phyloP scores from a whole-genome alignment of 1,140 invertebrate species.

The Hycleus phaleratus region DNA sequence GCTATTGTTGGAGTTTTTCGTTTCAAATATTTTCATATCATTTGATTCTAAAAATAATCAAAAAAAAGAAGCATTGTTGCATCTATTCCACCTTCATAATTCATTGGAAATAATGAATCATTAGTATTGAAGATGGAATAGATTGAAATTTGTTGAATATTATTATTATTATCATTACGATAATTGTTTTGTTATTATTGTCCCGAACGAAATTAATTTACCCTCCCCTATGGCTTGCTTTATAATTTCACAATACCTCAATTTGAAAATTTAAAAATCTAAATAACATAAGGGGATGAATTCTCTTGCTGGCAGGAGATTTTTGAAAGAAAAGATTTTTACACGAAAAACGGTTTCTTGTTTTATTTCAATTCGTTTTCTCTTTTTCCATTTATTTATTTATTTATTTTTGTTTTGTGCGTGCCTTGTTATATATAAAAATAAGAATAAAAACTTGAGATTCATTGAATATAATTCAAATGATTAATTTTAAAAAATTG shows the following conservation, averaged over 20 bases:
- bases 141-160: slow-evolving; percentile 1
- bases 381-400: slow-evolving; percentile 19
- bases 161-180: background rate
- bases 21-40: slow-evolving; percentile 2
- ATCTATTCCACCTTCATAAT: slow-evolving; percentile 3
- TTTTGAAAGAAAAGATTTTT: background rate
- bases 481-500: background rate
- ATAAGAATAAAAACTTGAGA: slow-evolving; percentile 14
- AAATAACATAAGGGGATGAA: background rate
- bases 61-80: background rate
- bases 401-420: slow-evolving; percentile 25
- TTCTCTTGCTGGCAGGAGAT: slow-evolving; percentile 28
- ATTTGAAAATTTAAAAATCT: background rate
- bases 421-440: slow-evolving; percentile 30
- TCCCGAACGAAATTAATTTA: too few species aligned
- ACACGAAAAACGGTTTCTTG: slow-evolving; percentile 3
- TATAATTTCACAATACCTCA: background rate
- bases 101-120: slow-evolving; percentile 2
- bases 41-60: background rate
- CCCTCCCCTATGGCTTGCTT: too few species aligned
- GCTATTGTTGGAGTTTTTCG: slow-evolving; percentile 25
- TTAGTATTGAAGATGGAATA: slow-evolving; percentile 6
- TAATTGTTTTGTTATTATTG: background rate
- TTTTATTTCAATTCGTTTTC: slow-evolving; percentile 17
- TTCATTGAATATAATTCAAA: slow-evolving; percentile 17